Evolutionary conservation across 2,113 vertebrate genomes (phyloP).

Genomic region (Cryptotis parvus): DNA sequence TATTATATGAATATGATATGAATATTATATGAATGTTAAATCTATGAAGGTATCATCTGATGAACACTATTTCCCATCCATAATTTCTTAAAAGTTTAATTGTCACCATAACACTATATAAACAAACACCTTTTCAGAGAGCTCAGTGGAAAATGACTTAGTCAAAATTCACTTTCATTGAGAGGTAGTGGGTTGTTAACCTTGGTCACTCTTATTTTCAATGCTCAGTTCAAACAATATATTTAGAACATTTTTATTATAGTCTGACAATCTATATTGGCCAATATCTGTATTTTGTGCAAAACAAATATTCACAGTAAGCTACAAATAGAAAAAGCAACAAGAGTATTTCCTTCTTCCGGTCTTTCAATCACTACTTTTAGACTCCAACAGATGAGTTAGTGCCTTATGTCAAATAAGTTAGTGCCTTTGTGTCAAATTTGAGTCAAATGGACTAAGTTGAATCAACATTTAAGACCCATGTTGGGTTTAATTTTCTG

Average conservation of each 20-base stretch:
- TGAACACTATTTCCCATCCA: background rate
- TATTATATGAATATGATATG: too few species aligned
- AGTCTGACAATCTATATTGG: background rate
- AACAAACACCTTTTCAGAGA: background rate
- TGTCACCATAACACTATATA: conserved; percentile 17
- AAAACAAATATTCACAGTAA: conserved; percentile 23
- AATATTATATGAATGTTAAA: background rate
- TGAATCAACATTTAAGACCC: too few species aligned
- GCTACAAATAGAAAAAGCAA: background rate
- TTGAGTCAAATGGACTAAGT: too few species aligned
- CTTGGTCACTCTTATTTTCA: background rate
- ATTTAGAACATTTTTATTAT: background rate
- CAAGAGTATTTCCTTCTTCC: background rate
- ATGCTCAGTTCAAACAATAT: background rate
- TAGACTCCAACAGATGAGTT: background rate
- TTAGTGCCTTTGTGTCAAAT: too few species aligned
- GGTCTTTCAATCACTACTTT: background rate
- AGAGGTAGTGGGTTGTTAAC: background rate
- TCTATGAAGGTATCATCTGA: background rate
- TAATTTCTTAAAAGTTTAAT: background rate
- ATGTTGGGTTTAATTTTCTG: conserved; percentile 21
- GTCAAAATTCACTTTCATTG: background rate
- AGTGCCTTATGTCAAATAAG: too few species aligned
- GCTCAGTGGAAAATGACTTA: conserved; percentile 1
- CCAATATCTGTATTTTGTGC: background rate